These are phyloP conservation scores for Dreissena polymorpha DNA, from an alignment of 1,140 invertebrate genomes.

Conservation along the genomic window DNA sequence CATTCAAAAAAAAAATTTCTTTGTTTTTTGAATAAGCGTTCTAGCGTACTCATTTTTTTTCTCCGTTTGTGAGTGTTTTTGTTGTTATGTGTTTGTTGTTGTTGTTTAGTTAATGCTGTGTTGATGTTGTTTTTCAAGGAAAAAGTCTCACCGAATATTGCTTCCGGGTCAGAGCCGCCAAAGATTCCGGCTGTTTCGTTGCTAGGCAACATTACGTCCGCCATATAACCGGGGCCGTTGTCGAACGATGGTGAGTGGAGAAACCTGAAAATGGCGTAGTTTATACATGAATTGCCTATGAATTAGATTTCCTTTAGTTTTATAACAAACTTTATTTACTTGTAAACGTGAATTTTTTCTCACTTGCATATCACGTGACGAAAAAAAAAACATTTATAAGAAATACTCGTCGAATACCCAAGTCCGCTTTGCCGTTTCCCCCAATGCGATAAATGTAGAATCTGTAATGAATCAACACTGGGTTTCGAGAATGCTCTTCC, in stretches of 20 bases:
- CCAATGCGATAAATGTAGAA: too few relatives aligned
- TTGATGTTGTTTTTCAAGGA: too few relatives aligned
- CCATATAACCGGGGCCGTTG: slow-evolving; percentile 4
- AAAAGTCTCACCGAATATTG: slow-evolving; percentile 39
- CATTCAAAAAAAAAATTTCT: not conserved
- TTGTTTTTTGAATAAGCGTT: not conserved
- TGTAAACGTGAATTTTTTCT: not conserved
- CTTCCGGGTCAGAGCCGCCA: slow-evolving; percentile 42
- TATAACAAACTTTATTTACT: not conserved
- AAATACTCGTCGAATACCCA: too few relatives aligned
- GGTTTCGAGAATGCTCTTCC: too few relatives aligned
- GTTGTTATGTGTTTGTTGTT: not conserved
- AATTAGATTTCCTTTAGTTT: not conserved
- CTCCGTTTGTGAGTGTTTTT: not conserved
- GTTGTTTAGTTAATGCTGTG: not conserved
- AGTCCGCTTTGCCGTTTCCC: too few relatives aligned
- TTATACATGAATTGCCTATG: not conserved
- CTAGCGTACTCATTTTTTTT: not conserved
- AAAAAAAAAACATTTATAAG: too few relatives aligned
- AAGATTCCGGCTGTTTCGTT: slow-evolving; percentile 16
- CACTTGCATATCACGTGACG: too few relatives aligned
- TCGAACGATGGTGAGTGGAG: not conserved
- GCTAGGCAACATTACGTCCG: slow-evolving; percentile 25
- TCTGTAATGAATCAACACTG: too few relatives aligned
- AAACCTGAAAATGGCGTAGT: not conserved